Evolutionary conservation across 2,113 vertebrate genomes (phyloP).

Genomic region (Cynopterus brachyotis): DNA sequence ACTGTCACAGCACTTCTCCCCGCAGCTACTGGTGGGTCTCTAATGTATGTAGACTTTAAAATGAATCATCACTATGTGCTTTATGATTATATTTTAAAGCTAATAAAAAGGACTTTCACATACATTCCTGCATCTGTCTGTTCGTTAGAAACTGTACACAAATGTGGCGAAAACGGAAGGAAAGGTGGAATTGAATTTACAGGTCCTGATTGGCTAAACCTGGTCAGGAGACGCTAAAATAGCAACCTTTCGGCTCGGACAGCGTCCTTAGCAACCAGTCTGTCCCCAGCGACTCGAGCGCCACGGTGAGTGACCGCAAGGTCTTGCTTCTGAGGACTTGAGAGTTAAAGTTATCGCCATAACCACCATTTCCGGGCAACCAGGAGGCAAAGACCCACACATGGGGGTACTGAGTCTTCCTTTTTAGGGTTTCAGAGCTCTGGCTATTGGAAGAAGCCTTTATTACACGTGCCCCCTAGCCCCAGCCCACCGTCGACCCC

Average conservation of each 20-base stretch:
- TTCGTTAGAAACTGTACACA: not conserved
- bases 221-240: not conserved
- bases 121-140: not conserved
- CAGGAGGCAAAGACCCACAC: not conserved
- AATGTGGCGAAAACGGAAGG: too few species aligned
- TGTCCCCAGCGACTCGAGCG: rapidly evolving
- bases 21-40: too few species aligned
- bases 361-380: rapidly evolving
- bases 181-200: not conserved
- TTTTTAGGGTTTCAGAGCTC: not conserved
- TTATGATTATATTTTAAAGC: not conserved
- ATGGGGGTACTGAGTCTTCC: not conserved
- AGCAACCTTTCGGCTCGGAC: rapidly evolving
- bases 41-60: not conserved
- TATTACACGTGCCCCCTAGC: rapidly evolving
- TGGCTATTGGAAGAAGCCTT: not conserved
- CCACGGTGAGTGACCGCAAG: not conserved
- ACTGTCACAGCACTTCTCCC: not conserved
- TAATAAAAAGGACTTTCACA: not conserved
- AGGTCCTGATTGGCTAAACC: slow-evolving; percentile 19
- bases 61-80: not conserved
- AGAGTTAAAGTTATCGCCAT: not conserved
- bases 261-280: slow-evolving; percentile 63
- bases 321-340: not conserved
- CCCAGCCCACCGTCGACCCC: rapidly evolving